phyloP scores from a whole-genome alignment of 2,888 invertebrate genomes.

The Leptopilina drosophilae region DNA sequence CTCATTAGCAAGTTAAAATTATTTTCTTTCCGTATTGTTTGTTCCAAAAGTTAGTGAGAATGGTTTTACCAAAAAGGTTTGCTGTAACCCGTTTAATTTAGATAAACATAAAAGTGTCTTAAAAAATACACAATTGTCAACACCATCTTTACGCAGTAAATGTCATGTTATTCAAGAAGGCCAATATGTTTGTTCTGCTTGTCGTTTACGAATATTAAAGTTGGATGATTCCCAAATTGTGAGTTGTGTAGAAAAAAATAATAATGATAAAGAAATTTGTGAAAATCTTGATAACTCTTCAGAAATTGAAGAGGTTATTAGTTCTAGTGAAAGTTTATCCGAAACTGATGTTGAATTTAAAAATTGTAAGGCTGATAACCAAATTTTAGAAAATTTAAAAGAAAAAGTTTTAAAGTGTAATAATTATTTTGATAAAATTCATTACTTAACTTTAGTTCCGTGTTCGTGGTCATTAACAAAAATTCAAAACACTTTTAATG shows the following conservation, averaged over 20 bases:
- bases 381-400: no score
- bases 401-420: no score
- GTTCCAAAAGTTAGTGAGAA: background rate
- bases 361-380: background rate
- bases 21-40: no score
- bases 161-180: no score
- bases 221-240: background rate
- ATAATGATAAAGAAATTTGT: background rate
- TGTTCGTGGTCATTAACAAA: background rate
- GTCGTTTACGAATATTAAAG: no score
- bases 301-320: background rate
- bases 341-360: background rate
- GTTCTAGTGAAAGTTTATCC: no score
- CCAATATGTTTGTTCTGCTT: no score
- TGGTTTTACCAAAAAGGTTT: constrained; percentile 1
- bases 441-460: background rate
- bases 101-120: background rate
- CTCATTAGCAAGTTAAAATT: no score
- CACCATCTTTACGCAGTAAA: no score
- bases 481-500: background rate
- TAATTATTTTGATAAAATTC: constrained; percentile 11
- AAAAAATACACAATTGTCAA: no score
- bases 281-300: constrained; percentile 10
- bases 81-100: constrained; percentile 1
- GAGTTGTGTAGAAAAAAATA: background rate